Evolutionary conservation across 2,888 invertebrate genomes (phyloP), one percentile per base, ranked within the genome.

Genomic region (Heteromyza rotundicornis): DNA sequence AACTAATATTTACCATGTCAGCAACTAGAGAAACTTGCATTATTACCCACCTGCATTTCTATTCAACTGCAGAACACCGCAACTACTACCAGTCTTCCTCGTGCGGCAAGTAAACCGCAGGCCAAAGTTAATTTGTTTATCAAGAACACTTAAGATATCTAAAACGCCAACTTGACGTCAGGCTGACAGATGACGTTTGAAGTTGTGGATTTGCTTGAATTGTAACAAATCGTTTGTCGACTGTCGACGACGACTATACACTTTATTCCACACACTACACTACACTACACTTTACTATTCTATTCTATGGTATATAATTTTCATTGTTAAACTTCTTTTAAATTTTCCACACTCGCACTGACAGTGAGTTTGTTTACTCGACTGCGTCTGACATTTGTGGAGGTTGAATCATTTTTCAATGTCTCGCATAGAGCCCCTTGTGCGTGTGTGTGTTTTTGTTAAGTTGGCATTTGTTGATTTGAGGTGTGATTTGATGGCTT

Each of bases 121-220:
- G 5, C 10, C 51, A 53, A 36, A 59, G 58, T 59, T 59, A 59
- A 59, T 59, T 59, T 59, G 58, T 59, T 59, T 59, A 59, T 59
- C 58, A 40, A 52, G 52, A 59, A 47, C 58, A 59, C 58, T 59
- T 59, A 52, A 59, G 58, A 52, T 52, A 59, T 52, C 23, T 24
- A 56, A n/a, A n/a, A 36, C 22, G 50, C 35, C 24, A 56, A 27
- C 24, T 59, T 59, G 58, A 59, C 52, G 58, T 51, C 52, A n/a
- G 40, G 40, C 44, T 59, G 58, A 52, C 58, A 52, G 58, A 52
- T 59, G 58, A 59, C 52, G 52, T 59, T 59, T 47, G 20, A 47
- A 47, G 47, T 47, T 47, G 47, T 47, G 47, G 47, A 47, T 47
- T 47, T 47, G 47, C 19, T 47, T 47, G 47, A 47, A 20, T 47